Base-by-base conservation (phyloP, 2,888 invertebrate genomes). In the Toxonevra muliebris region DNA sequence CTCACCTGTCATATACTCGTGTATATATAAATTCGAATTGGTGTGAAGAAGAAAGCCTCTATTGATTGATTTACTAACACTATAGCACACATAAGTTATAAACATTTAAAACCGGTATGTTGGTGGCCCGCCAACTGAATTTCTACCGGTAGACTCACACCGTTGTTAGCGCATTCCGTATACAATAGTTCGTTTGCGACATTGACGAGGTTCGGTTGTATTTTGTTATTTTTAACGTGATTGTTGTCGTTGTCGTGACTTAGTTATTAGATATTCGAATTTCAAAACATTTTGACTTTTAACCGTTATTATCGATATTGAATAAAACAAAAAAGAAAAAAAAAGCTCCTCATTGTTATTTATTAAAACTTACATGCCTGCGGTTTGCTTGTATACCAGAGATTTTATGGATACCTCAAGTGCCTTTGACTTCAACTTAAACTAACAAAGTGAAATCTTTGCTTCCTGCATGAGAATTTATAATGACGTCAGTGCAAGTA, bases 121-220 rank as follows among this genome's bases (percentile, higher is more conserved):
- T 54, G 19, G 20, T 19, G 17, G 54, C 17, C 54, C 12, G 54
- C 15, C 19, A 48, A 48, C 13, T 48, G 50, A 48, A 66, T 69
- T 64, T 69, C 53, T 59, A 64, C 65, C 69, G 72, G 68, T 65
- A 64, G 45, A 68, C 74, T 71, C 73, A 71, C 69, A 70, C 70
- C 65, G 67, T 65, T 64, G 66, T 59, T 52, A 58, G 50, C 65
- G 68, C 63, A 69, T 64, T 55, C 60, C 68, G 65, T 68, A 64
- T 61, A 68, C 65, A 65, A 57, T 71, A 75, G 75, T 75, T 73
- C 71, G 71, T 70, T 70, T 67, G 69, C 69, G 70, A 65, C 75
- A 69, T 71, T 70, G 66, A 69, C 66, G 61, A 69, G 71, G 71
- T 61, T 69, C 71, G 75, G 75, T 75, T 71, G 71, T 71, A 50